Evolutionary conservation across 2,113 vertebrate species (phyloP).

Genomic region (Plecturocebus donacophilus): DNA sequence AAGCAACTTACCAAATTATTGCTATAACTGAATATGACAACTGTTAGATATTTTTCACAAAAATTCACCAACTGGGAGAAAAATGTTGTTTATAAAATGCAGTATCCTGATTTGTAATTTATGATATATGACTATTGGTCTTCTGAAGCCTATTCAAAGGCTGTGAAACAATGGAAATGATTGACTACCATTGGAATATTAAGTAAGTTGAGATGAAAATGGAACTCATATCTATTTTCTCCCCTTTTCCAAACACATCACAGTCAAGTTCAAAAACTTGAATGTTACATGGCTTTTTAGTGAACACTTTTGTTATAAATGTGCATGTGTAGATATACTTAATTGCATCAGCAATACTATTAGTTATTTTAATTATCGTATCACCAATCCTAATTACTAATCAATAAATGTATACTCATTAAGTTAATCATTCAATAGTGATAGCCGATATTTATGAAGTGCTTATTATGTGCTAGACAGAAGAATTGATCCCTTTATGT

Average conservation of each 20-base stretch:
- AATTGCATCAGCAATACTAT: neutral
- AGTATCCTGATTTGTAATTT: neutral
- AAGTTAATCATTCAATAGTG: neutral
- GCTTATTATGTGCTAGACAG: neutral
- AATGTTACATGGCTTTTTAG: neutral
- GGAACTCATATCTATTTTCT: neutral
- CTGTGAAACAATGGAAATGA: neutral
- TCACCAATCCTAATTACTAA: neutral
- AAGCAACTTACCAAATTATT: neutral
- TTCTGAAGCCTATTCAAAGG: neutral
- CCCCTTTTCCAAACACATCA: neutral
- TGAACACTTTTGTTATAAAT: neutral
- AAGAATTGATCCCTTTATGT: neutral
- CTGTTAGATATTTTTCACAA: slow-evolving; percentile 3
- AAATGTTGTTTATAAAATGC: neutral
- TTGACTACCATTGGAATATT: neutral
- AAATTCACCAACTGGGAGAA: neutral
- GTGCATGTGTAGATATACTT: neutral
- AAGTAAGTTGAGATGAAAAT: neutral
- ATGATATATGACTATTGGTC: neutral
- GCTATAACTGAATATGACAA: neutral
- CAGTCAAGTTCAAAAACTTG: neutral
- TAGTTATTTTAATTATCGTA: neutral
- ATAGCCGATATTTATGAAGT: neutral
- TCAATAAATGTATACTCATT: neutral